phyloP scores from a whole-genome alignment of 23 tunicate species.

The Oikopleura vanhoeffeni region DNA sequence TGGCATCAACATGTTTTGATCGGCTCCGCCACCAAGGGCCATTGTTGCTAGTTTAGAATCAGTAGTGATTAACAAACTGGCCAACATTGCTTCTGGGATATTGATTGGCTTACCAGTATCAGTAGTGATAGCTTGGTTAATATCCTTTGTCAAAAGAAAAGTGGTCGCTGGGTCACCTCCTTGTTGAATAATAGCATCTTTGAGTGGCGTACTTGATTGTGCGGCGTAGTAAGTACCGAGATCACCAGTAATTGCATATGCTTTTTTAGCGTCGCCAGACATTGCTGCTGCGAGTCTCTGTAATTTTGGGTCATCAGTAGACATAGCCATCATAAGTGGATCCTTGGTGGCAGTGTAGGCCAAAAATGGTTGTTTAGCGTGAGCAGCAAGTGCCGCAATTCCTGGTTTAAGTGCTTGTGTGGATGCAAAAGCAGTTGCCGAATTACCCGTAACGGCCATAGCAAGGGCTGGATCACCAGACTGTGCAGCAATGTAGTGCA shows the following conservation, averaged over 20 bases:
- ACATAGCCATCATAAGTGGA: not conserved
- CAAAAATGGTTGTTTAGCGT: not conserved
- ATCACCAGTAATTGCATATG: not conserved
- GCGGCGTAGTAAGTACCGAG: not conserved
- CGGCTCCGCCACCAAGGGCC: too few relatives aligned
- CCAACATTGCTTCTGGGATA: too few relatives aligned
- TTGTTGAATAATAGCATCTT: not conserved
- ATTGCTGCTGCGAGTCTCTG: not conserved
- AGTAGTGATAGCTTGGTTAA: too few relatives aligned
- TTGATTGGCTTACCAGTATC: too few relatives aligned
- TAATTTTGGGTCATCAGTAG: not conserved
- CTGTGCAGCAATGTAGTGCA: not conserved
- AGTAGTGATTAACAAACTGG: too few relatives aligned
- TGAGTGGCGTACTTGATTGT: not conserved
- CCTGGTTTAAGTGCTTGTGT: not conserved
- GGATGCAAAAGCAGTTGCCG: not conserved
- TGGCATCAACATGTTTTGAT: too few relatives aligned
- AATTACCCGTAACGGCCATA: not conserved
- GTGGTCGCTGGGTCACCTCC: not conserved
- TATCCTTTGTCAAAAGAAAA: not conserved
- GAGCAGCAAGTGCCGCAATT: not conserved
- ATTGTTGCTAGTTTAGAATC: too few relatives aligned
- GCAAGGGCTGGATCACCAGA: not conserved
- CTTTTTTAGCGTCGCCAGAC: not conserved
- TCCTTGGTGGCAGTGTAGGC: conserved; percentile 12